Evolutionary conservation across 2,797 vertebrate species (phyloP).

Genomic region (Varecia variegata): DNA sequence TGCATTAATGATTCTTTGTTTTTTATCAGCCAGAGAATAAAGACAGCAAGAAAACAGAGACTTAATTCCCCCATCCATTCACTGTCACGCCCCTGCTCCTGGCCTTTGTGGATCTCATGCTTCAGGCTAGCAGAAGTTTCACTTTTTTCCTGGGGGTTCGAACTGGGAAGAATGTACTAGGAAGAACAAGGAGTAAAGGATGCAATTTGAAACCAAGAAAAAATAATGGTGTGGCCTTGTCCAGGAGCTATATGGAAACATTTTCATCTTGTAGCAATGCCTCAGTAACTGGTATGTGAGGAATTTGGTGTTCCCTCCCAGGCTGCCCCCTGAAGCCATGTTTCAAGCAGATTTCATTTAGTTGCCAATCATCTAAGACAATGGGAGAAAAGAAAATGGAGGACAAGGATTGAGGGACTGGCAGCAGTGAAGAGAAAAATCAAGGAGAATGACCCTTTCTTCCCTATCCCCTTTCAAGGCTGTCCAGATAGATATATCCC

Average conservation of each 20-base stretch:
- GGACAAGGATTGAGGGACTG: not conserved
- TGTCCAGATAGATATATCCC: not conserved
- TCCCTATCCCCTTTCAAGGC: not conserved
- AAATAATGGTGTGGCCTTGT: not conserved
- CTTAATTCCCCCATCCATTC: not conserved
- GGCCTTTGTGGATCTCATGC: not conserved
- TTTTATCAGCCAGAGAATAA: not conserved
- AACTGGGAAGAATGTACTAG: not conserved
- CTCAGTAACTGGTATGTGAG: not conserved
- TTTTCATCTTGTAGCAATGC: not conserved
- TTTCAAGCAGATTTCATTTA: constrained; percentile 60
- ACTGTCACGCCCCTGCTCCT: not conserved
- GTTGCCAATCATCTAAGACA: constrained; percentile 26
- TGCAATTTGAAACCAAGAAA: not conserved
- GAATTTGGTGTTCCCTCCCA: not conserved
- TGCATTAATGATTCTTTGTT: not conserved
- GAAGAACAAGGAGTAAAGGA: not conserved
- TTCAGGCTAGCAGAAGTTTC: not conserved
- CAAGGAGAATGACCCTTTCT: constrained; percentile 3
- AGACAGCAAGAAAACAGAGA: not conserved
- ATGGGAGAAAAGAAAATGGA: constrained; percentile 1
- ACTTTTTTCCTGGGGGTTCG: not conserved
- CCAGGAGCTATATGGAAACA: not conserved
- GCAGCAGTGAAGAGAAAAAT: not conserved
- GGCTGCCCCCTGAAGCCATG: not conserved